Evolutionary conservation across 2,797 vertebrate genomes (phyloP).

Genomic region (Mus caroli): DNA sequence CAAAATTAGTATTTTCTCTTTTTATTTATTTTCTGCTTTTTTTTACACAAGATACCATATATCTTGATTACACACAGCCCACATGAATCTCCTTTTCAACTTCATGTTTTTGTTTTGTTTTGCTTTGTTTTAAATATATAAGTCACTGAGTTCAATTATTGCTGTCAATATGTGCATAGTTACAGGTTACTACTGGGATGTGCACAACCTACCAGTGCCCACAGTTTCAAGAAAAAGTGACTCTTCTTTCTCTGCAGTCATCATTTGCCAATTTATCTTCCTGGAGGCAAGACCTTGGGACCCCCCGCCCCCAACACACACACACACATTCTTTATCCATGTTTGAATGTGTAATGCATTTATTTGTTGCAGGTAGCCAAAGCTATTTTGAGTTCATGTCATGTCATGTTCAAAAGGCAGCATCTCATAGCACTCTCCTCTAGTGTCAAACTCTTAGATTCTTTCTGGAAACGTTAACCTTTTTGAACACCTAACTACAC

Average conservation of each 20-base stretch:
- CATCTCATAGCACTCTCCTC: background rate
- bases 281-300: background rate
- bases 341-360: background rate
- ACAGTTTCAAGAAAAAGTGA: background rate
- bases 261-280: background rate
- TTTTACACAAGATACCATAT: background rate
- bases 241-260: too few species aligned
- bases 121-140: background rate
- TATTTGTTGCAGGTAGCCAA: background rate
- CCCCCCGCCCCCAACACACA: too few species aligned
- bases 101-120: background rate
- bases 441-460: background rate
- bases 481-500: background rate
- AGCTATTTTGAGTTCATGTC: background rate
- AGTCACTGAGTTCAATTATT: background rate
- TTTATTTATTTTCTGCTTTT: background rate
- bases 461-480: background rate
- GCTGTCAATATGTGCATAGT: background rate
- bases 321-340: background rate
- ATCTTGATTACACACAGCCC: background rate
- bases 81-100: background rate
- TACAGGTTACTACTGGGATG: background rate
- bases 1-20: background rate
- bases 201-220: background rate
- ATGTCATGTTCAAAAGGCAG: background rate